Evolutionary conservation across 1,140 invertebrate genomes (phyloP).

Genomic region (Eciton burchellii): DNA sequence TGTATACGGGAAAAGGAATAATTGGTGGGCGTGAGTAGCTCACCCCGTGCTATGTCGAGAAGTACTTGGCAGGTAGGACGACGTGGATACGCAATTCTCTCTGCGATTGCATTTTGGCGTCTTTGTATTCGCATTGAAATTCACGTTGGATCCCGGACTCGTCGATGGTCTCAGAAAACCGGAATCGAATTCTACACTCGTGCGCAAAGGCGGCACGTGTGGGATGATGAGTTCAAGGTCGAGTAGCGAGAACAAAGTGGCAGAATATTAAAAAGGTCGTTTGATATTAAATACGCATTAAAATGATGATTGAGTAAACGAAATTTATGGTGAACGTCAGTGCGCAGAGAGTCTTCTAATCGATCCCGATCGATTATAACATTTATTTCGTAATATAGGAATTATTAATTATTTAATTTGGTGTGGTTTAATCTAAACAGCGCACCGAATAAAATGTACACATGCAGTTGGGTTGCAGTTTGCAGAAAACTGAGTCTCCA

Average conservation of each 20-base stretch:
- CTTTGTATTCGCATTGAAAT: constrained; percentile 4
- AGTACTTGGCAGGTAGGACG: constrained; percentile 40
- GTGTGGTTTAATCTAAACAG: too few species aligned
- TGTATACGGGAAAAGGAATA: neutral
- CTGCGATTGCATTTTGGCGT: constrained; percentile 19
- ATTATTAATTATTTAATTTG: neutral
- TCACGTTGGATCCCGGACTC: constrained; percentile 20
- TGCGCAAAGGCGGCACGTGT: neutral
- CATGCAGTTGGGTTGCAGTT: too few species aligned
- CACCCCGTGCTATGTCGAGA: constrained; percentile 14
- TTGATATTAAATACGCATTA: neutral
- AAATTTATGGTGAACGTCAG: neutral
- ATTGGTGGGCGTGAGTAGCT: neutral
- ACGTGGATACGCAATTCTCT: constrained; percentile 40
- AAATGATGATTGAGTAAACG: too few species aligned
- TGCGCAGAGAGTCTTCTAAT: neutral
- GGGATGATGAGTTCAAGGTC: neutral
- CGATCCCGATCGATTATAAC: neutral
- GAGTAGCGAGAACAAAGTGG: neutral
- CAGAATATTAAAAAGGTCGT: neutral
- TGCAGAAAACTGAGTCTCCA: too few species aligned
- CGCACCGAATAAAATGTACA: too few species aligned
- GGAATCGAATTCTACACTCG: constrained; percentile 38
- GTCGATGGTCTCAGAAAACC: constrained; percentile 35
- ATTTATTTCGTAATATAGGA: neutral